phyloP scores from a whole-genome alignment of 2,888 invertebrate genomes.

The Xanthia togata region DNA sequence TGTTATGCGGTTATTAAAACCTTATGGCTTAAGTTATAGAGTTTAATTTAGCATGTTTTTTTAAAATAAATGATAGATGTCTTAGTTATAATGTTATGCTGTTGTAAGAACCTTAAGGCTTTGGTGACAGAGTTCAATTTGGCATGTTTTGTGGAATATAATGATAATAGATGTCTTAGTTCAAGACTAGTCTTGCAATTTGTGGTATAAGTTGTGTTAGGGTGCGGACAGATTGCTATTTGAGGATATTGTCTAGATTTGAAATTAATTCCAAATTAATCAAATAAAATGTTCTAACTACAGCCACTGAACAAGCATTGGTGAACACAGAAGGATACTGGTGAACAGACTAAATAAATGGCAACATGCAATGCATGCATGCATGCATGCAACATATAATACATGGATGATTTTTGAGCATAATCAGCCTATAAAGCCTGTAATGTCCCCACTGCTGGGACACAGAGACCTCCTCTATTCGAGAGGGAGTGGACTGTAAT shows the following conservation, averaged over 20 bases:
- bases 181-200: conserved; percentile 31
- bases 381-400: too few species aligned
- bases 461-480: too few species aligned
- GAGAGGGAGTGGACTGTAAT: too few species aligned
- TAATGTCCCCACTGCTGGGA: too few species aligned
- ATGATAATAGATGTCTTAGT: conserved; percentile 5
- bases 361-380: too few species aligned
- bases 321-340: too few species aligned
- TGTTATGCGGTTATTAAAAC: neutral
- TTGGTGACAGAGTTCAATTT: conserved; percentile 3
- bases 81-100: conserved; percentile 1
- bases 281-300: neutral
- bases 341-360: too few species aligned
- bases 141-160: neutral
- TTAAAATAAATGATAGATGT: neutral
- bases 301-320: too few species aligned
- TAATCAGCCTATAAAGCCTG: too few species aligned
- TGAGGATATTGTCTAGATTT: conserved; percentile 11
- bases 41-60: neutral
- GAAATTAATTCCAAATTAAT: neutral
- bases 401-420: too few species aligned
- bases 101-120: neutral
- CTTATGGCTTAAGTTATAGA: accelerated
- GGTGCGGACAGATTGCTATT: conserved; percentile 9
- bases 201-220: conserved; percentile 15